Base-by-base conservation (phyloP, 1,140 invertebrate species). In the silkworm (Bombyx mori) region DNA sequence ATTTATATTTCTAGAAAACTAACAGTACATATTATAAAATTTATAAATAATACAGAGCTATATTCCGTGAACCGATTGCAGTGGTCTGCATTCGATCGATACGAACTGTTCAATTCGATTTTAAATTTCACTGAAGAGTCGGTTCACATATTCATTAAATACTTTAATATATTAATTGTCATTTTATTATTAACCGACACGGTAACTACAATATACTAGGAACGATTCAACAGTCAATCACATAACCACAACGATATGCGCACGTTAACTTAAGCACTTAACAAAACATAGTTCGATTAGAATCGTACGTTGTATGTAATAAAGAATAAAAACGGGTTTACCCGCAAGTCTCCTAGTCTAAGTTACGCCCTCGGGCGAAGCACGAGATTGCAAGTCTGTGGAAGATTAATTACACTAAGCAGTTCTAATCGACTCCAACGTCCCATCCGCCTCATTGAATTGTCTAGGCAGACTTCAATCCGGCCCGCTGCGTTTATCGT, bases 211-310 rank as follows among this genome's bases (percentile, higher is more conserved):
- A 35, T 53, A 8, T 42, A 58, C 72, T 81, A 85, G 69, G 71
- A 77, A 77, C 72, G 68, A 70, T 66, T 69, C 66, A 66, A 72
- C 61, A 66, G 26, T 35, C 26, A 35, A 79, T 82, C 73, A 72
- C 71, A 79, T 82, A 77, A 81, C 75, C 78, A 79, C 71, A 73
- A 75, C 62, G 83, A 86, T 86, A 84, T 86, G 80, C 79, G 26
- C 4, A 80, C 68, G 73, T 77, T 45, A 75, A 77, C 76, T 79
- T 82, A 82, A 72, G 60, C 65, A 77, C 75, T 86, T 83, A 59
- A 75, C 56, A 68, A 51, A 67, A 71, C 62, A 35, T 35, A 35
- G 51, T 63, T 62, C 61, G 56, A 74, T 62, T 63, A 55, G 56
- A 10, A 63, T 70, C 57, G 52, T 66, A 65, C 56, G 46, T 56